Percentiles rank a stretch among this genome's conserved stretches.
phyloP scores from a whole-genome alignment of 2,113 vertebrate genomes.

The Pogona vitticeps region DNA sequence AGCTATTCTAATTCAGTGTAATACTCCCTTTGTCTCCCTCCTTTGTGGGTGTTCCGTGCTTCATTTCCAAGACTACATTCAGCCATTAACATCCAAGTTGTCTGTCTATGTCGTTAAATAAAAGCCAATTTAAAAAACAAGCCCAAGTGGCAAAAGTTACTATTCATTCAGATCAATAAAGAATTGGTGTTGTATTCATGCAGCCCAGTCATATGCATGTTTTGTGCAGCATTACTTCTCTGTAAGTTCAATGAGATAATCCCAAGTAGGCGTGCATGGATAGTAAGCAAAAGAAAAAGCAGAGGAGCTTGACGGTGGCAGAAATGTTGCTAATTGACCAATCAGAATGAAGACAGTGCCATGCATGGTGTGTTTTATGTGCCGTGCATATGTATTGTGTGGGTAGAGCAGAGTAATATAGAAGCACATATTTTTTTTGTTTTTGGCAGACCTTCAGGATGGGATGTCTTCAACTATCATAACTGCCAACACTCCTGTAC shows the following conservation, averaged over 20 bases:
- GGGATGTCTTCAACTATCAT: too few species aligned
- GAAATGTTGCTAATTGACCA: conserved; percentile 29
- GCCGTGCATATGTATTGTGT: too few species aligned
- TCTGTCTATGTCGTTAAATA: conserved; percentile 58
- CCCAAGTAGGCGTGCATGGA: conserved; percentile 6
- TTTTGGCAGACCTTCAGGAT: too few species aligned
- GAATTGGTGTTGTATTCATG: neutral
- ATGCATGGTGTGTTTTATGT: neutral
- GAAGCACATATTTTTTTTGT: too few species aligned
- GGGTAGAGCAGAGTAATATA: too few species aligned
- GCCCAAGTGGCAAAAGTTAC: conserved; percentile 31
- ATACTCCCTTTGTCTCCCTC: conserved; percentile 53
- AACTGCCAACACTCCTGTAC: too few species aligned
- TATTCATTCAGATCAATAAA: conserved; percentile 46
- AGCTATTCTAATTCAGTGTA: conserved; percentile 65
- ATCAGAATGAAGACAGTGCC: conserved; percentile 21
- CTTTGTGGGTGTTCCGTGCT: conserved; percentile 59
- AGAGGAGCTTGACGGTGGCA: conserved; percentile 13
- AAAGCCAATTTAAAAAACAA: conserved; percentile 55
- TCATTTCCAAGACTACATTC: conserved; percentile 48
- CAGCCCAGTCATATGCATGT: neutral
- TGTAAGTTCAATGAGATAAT: neutral
- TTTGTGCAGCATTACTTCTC: neutral
- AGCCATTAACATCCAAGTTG: conserved; percentile 39
- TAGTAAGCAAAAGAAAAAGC: conserved; percentile 45